Evolutionary conservation across 1,140 invertebrate species (phyloP).

Genomic region (Branchinecta lindahli): DNA sequence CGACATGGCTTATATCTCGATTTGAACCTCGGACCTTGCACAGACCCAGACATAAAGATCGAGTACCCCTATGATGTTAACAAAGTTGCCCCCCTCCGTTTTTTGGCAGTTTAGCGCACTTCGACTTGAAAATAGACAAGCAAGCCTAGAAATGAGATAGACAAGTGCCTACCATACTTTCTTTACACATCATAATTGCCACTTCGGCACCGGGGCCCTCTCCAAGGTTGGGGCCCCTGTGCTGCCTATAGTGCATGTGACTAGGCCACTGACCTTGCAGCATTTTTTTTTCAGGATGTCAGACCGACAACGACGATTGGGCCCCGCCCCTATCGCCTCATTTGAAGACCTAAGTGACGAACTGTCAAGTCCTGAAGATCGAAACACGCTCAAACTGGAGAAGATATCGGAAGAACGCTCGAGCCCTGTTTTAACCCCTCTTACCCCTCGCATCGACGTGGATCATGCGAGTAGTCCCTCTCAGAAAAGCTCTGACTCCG

Average conservation of each 20-base stretch:
- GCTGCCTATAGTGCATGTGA: not conserved
- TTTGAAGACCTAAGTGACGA: constrained; percentile 76
- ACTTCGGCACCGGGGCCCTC: not conserved
- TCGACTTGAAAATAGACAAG: too few relatives aligned
- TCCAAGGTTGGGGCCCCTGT: not conserved
- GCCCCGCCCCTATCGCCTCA: constrained; percentile 77
- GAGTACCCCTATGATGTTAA: too few relatives aligned
- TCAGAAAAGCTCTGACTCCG: constrained; percentile 62
- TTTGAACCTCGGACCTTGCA: too few relatives aligned
- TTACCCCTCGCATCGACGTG: constrained; percentile 67
- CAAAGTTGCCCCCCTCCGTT: too few relatives aligned
- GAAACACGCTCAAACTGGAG: constrained; percentile 30
- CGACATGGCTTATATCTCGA: too few relatives aligned
- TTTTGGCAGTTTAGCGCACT: too few relatives aligned
- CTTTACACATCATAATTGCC: not conserved
- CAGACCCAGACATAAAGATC: too few relatives aligned
- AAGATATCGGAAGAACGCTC: constrained; percentile 21
- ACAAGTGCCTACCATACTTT: too few relatives aligned
- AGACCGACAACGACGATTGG: constrained; percentile 42
- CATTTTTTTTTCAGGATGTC: constrained; percentile 10
- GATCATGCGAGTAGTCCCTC: constrained; percentile 69
- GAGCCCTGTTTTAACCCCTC: constrained; percentile 43
- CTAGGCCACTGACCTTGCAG: constrained; percentile 13
- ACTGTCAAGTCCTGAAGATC: constrained; percentile 44
- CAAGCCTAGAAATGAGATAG: too few relatives aligned